A percentile compares a stretch with the other conserved stretches of the same genome.
These are phyloP conservation scores for Pheosia gnoma DNA, from an alignment of 2,888 invertebrate species.

Conservation along the genomic window DNA sequence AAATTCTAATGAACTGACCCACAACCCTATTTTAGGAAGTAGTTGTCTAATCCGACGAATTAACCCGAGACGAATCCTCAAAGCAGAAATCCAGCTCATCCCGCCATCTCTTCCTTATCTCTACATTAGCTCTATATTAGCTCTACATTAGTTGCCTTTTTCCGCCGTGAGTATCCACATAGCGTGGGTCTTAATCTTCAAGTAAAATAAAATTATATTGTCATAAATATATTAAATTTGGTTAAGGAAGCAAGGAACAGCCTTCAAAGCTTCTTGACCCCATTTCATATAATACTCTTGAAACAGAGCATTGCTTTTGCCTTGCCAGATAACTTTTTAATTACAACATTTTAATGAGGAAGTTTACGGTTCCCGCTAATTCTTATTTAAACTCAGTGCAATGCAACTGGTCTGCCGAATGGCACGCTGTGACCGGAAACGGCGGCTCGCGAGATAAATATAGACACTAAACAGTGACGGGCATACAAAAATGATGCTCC, in stretches of 20 bases:
- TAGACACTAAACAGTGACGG: slow-evolving; percentile 67
- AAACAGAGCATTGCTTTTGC: background rate
- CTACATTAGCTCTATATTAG: too few relatives aligned
- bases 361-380: slow-evolving; percentile 51
- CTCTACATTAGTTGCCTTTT: too few relatives aligned
- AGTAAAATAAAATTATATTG: too few relatives aligned
- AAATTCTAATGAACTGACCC: too few relatives aligned
- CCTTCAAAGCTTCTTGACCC: background rate
- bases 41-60: too few relatives aligned
- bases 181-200: too few relatives aligned
- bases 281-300: background rate
- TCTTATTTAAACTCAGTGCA: slow-evolving; percentile 56
- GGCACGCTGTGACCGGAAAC: slow-evolving; percentile 71
- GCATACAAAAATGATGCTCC: slow-evolving; percentile 45
- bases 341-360: slow-evolving; percentile 31
- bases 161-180: too few relatives aligned
- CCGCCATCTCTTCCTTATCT: too few relatives aligned
- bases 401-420: slow-evolving; percentile 50
- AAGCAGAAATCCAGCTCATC: too few relatives aligned
- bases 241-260: background rate
- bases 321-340: slow-evolving; percentile 4
- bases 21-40: too few relatives aligned
- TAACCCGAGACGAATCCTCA: too few relatives aligned
- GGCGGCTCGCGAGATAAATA: slow-evolving; percentile 71
- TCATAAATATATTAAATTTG: background rate